Percentiles rank a stretch among this genome's conserved stretches.
phyloP scores from a whole-genome alignment of 1,140 invertebrate genomes.

The Plectrocnemia conspersa region DNA sequence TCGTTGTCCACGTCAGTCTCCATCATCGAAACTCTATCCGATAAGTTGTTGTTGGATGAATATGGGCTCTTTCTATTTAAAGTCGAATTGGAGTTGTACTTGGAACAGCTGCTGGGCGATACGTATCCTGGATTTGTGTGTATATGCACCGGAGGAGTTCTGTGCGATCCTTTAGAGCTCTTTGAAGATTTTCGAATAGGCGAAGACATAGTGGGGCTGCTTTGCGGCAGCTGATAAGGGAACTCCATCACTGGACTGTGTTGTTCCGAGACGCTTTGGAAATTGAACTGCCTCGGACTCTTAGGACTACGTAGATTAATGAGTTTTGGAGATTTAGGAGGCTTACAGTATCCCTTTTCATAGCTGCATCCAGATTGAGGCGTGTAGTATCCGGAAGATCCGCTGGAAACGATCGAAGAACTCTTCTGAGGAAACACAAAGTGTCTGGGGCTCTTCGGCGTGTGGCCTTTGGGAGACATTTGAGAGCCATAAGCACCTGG shows the following conservation, averaged over 20 bases:
- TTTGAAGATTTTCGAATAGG: slow-evolving; percentile 8
- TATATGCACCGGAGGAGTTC: slow-evolving; percentile 49
- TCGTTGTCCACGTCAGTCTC: slow-evolving; percentile 43
- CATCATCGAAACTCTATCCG: slow-evolving; percentile 39
- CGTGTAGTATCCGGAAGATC: slow-evolving; percentile 49
- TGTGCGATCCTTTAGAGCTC: slow-evolving; percentile 9
- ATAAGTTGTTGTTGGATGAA: slow-evolving; percentile 45
- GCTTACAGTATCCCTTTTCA: slow-evolving; percentile 44
- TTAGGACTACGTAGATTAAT: slow-evolving; percentile 45
- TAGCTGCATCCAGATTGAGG: slow-evolving; percentile 51
- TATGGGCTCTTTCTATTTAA: slow-evolving; percentile 48
- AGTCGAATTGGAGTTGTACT: slow-evolving; percentile 47
- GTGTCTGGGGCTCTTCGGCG: slow-evolving; percentile 49
- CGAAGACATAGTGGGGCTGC: slow-evolving; percentile 14
- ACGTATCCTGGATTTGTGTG: slow-evolving; percentile 52
- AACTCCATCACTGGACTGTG: slow-evolving; percentile 38
- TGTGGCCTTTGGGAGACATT: slow-evolving; percentile 48
- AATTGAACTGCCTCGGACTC: slow-evolving; percentile 49
- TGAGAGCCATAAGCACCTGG: slow-evolving; percentile 47
- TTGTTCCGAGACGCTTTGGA: slow-evolving; percentile 43
- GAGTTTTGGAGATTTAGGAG: slow-evolving; percentile 45
- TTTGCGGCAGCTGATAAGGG: slow-evolving; percentile 39
- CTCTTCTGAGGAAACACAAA: slow-evolving; percentile 51
- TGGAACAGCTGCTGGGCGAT: slow-evolving; percentile 46
- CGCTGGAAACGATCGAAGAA: slow-evolving; percentile 49